Base-by-base conservation (phyloP, 2,888 invertebrate species). In the Gymnoscelis rufifasciata region DNA sequence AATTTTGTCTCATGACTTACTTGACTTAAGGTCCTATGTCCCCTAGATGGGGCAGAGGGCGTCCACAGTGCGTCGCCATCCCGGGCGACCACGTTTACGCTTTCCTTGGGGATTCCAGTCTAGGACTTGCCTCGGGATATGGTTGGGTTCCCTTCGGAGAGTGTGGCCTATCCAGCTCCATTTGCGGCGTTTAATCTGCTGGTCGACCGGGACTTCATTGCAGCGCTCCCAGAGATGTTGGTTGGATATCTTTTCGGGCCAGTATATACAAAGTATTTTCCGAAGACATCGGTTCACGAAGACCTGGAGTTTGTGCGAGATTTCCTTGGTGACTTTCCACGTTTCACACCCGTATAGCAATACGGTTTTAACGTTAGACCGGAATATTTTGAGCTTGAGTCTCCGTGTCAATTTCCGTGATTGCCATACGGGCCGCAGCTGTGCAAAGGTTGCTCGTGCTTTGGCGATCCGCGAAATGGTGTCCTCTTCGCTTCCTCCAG, bases 311-410 rank as follows among this genome's bases (percentile, higher is more conserved):
- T 8, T 3, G 3, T 7, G 26, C 26, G 26, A 6, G 26, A 26
- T 26, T 3, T 26, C 26, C 7, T 26, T 26, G 2, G 26, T 26
- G 7, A 26, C 26, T 7, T 26, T 26, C 26, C 7, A 36, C 11
- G 36, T 46, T 35, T 39, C 40, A 29, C 39, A 36, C 13, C 26
- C 26, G 24, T 36, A 30, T 36, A 41, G 37, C 28, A 41, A 29
- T n/a, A 35, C 19, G 28, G 14, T 12, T 28, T 15, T 7, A 29
- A 40, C 36, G 36, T 27, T 37, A 12, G 38, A 44, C 38, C 31
- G 38, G 33, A 44, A 44, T 38, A 44, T 44, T 7, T 38, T 44
- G 13, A 44, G 38, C 19, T 47, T 47, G 1, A 47, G 12, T 31
- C 35, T 19, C 2, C 26, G 8, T 6, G 31, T 48, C 42, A 48